phyloP scores from a whole-genome alignment of 2,888 invertebrate genomes.

The Chrysina gloriosa region DNA sequence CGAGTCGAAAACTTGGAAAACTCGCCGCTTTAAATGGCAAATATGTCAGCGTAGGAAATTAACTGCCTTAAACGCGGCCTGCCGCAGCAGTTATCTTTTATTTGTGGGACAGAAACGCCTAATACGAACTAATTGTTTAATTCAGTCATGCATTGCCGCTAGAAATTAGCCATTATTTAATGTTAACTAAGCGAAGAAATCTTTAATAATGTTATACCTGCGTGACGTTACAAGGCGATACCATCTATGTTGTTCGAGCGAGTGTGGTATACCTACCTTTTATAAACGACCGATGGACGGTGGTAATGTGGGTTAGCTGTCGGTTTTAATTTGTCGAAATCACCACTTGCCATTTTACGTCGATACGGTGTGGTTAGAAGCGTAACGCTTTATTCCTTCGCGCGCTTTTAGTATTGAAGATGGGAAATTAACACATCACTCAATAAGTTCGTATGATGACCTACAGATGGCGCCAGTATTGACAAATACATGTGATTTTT shows the following conservation, averaged over 20 bases:
- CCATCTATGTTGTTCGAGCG: constrained; percentile 2
- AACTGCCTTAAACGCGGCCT: constrained; percentile 13
- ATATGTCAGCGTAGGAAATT: constrained; percentile 18
- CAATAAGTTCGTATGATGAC: no score
- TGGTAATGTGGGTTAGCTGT: no score
- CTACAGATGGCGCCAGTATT: no score
- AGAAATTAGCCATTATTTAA: constrained; percentile 26
- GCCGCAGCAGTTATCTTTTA: constrained; percentile 6
- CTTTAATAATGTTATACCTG: constrained; percentile 25
- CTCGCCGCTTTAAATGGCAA: not conserved
- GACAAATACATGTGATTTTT: no score
- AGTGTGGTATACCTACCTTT: no score
- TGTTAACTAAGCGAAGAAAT: constrained; percentile 23
- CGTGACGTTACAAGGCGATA: constrained; percentile 13
- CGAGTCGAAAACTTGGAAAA: not conserved
- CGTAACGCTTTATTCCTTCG: no score
- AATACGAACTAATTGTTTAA: constrained; percentile 28
- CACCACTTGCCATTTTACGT: no score
- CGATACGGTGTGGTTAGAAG: no score
- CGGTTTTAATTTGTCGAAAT: no score
- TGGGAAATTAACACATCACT: no score
- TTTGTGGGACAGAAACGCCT: constrained; percentile 18
- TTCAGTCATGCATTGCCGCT: constrained; percentile 19
- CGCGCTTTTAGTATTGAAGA: no score
- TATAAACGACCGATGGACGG: no score